phyloP scores from a whole-genome alignment of 1,140 invertebrate genomes.

The Conopomorpha cramerella region DNA sequence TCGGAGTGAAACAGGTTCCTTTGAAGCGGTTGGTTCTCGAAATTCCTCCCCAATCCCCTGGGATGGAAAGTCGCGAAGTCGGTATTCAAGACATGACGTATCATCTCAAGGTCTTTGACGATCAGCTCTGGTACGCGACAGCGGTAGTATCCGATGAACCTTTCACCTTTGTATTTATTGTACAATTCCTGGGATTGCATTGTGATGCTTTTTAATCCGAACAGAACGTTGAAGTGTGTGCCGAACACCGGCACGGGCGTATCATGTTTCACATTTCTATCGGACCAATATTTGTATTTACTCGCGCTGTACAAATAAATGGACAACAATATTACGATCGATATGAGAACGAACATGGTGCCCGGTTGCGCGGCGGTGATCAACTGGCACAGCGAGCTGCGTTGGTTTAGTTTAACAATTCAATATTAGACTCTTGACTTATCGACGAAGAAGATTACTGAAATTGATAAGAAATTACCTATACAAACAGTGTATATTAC shows the following conservation, averaged over 20 bases:
- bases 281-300: slow-evolving; percentile 44
- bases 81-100: slow-evolving; percentile 58
- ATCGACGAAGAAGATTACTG: too few species aligned
- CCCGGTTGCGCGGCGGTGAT: too few species aligned
- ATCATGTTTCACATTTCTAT: slow-evolving; percentile 34
- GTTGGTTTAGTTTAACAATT: too few species aligned
- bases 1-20: slow-evolving; percentile 24
- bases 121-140: slow-evolving; percentile 44
- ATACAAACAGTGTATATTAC: too few species aligned
- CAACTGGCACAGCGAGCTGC: too few species aligned
- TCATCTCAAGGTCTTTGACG: slow-evolving; percentile 60
- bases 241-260: slow-evolving; percentile 38
- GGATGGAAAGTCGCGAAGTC: slow-evolving; percentile 61
- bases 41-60: slow-evolving; percentile 12
- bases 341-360: too few species aligned
- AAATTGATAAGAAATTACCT: too few species aligned
- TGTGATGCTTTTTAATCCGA: slow-evolving; percentile 13
- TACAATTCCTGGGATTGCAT: slow-evolving; percentile 19
- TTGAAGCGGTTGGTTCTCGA: slow-evolving; percentile 26
- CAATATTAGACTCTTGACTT: too few species aligned
- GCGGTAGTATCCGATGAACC: slow-evolving; percentile 20
- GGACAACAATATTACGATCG: too few species aligned
- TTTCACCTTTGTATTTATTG: slow-evolving; percentile 17
- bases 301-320: slow-evolving; percentile 21
- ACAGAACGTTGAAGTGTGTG: slow-evolving; percentile 15